A percentile compares a stretch with the other conserved stretches of the same genome.
These are phyloP conservation scores for Euphonia xanthogaster DNA, from an alignment of 2,797 vertebrate genomes.

Conservation along the genomic window DNA sequence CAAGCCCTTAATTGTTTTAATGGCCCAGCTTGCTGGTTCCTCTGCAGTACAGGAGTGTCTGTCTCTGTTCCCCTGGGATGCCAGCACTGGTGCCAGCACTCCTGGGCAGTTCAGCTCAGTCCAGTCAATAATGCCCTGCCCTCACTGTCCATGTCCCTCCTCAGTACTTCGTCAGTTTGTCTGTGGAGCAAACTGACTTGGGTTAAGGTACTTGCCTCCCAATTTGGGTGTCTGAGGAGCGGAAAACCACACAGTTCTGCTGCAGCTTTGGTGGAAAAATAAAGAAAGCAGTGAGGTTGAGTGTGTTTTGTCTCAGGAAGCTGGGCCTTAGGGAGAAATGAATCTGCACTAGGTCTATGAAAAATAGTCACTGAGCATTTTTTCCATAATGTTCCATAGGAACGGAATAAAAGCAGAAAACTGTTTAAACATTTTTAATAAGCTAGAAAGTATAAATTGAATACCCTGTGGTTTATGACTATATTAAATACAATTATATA, in stretches of 20 bases:
- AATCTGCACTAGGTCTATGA: neutral
- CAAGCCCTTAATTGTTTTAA: neutral
- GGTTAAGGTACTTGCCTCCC: neutral
- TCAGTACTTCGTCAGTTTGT: neutral
- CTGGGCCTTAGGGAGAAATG: neutral
- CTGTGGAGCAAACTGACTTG: neutral
- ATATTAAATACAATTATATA: conserved; percentile 13
- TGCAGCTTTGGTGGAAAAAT: neutral
- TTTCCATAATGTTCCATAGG: neutral
- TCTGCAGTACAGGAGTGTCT: neutral
- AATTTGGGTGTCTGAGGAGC: neutral
- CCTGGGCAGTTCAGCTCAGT: too few relatives aligned
- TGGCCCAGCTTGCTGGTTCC: neutral
- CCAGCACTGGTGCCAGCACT: neutral
- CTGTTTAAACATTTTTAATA: conserved; percentile 15
- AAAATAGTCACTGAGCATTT: neutral
- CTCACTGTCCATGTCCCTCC: fast-evolving
- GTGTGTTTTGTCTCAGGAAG: neutral
- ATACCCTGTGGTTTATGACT: conserved; percentile 10
- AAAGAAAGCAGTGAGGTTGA: neutral
- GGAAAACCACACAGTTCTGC: neutral
- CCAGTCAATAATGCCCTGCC: fast-evolving
- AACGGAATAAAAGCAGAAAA: neutral
- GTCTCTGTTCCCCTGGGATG: neutral
- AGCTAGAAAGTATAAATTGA: neutral